These are phyloP conservation scores for Chlorops oryzae DNA, from an alignment of 1,140 invertebrate genomes.

Conservation along the genomic window DNA sequence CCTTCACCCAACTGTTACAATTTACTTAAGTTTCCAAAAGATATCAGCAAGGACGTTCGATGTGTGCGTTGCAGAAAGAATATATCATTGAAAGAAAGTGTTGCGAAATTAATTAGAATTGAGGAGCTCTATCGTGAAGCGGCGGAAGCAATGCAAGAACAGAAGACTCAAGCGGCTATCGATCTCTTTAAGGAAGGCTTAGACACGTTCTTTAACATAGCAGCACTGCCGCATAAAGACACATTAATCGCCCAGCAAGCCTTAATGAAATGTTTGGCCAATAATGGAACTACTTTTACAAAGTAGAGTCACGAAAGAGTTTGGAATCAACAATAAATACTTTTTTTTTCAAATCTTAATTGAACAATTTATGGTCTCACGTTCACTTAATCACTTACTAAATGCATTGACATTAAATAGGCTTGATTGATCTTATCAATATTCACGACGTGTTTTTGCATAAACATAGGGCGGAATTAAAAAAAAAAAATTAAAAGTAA, in stretches of 20 bases:
- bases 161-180: conserved; percentile 46
- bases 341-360: too few species aligned
- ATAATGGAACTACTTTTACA: conserved; percentile 43
- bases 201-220: conserved; percentile 50
- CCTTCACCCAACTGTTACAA: conserved; percentile 52
- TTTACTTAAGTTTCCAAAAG: conserved; percentile 50
- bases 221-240: conserved; percentile 53
- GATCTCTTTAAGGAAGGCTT: conserved; percentile 50
- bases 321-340: not conserved
- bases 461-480: too few species aligned
- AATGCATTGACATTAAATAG: too few species aligned
- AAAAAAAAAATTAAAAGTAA: too few species aligned
- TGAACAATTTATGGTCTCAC: too few species aligned
- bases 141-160: conserved; percentile 48
- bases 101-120: conserved; percentile 50
- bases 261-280: conserved; percentile 53
- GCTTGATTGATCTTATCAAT: too few species aligned
- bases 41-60: conserved; percentile 43
- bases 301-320: conserved; percentile 22
- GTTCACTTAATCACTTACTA: too few species aligned
- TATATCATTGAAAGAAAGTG: conserved; percentile 50
- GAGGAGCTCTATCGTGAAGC: conserved; percentile 51
- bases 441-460: too few species aligned
- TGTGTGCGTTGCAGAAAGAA: conserved; percentile 54
- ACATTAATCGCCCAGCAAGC: conserved; percentile 58